Percentiles rank a stretch among this genome's conserved stretches.
These are phyloP conservation scores for Caenorhabditis sulstoni DNA, from an alignment of 2,888 invertebrate genomes.

Conservation along the genomic window DNA sequence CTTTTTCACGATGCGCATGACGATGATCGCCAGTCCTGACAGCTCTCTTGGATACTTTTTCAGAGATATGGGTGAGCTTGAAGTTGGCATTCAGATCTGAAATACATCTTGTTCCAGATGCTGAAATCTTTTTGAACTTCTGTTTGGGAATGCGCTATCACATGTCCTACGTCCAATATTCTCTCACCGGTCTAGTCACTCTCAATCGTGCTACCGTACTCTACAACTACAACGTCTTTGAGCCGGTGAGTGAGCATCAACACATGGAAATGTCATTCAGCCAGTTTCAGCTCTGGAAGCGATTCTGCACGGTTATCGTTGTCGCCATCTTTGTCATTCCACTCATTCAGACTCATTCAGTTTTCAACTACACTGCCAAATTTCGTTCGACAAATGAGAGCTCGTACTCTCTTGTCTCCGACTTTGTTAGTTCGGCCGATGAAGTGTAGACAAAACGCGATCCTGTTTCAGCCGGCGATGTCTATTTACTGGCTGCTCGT, in stretches of 20 bases:
- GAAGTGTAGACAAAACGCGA: too few species aligned
- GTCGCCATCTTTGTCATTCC: background rate
- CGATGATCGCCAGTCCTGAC: background rate
- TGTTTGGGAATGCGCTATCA: slow-evolving; percentile 3
- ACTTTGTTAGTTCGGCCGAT: background rate
- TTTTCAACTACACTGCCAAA: background rate
- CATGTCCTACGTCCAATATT: slow-evolving; percentile 31
- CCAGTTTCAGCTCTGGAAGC: slow-evolving; percentile 16
- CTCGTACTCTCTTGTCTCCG: background rate
- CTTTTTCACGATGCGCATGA: slow-evolving; percentile 12
- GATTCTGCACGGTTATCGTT: background rate
- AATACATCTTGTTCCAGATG: background rate
- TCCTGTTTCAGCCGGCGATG: background rate
- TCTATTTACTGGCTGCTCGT: slow-evolving; percentile 4
- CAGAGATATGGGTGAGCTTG: background rate
- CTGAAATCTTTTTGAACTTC: slow-evolving; percentile 2
- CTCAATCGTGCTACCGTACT: slow-evolving; percentile 13
- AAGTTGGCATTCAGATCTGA: background rate
- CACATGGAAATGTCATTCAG: background rate
- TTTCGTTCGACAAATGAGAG: background rate
- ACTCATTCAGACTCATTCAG: slow-evolving; percentile 2
- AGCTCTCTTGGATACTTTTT: background rate
- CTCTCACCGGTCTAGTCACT: background rate
- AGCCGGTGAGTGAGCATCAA: background rate
- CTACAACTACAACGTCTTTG: slow-evolving; percentile 1